These are phyloP conservation scores for Pycnonotus jocosus DNA, from an alignment of 2,113 vertebrate genomes.

Conservation along the genomic window DNA sequence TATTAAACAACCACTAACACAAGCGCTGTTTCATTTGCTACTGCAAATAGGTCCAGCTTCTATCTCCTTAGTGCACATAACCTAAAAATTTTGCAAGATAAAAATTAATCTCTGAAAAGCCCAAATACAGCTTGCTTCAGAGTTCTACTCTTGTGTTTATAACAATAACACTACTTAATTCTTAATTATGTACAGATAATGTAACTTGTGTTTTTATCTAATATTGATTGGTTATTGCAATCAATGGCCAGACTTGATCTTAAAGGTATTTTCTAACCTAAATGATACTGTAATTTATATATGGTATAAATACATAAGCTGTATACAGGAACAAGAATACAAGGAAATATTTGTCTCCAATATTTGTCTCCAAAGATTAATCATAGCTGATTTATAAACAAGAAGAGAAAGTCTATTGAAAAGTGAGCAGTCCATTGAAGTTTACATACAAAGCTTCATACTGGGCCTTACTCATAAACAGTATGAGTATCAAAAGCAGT, in stretches of 20 bases:
- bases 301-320: background rate
- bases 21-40: background rate
- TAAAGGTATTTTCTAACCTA: background rate
- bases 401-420: background rate
- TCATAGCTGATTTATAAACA: background rate
- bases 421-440: background rate
- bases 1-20: background rate
- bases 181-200: background rate
- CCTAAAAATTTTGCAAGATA: background rate
- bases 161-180: background rate
- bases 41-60: background rate
- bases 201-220: background rate
- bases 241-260: fast-evolving
- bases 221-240: background rate
- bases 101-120: background rate
- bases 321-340: background rate
- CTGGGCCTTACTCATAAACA: background rate
- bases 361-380: background rate
- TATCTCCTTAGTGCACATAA: background rate
- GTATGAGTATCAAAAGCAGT: background rate
- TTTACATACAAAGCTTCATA: background rate
- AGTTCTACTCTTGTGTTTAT: background rate
- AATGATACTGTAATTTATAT: background rate
- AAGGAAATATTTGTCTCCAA: background rate
- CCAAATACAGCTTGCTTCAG: background rate